These are phyloP conservation scores for Callipepla californica DNA, from an alignment of 2,113 vertebrate genomes.

Conservation along the genomic window DNA sequence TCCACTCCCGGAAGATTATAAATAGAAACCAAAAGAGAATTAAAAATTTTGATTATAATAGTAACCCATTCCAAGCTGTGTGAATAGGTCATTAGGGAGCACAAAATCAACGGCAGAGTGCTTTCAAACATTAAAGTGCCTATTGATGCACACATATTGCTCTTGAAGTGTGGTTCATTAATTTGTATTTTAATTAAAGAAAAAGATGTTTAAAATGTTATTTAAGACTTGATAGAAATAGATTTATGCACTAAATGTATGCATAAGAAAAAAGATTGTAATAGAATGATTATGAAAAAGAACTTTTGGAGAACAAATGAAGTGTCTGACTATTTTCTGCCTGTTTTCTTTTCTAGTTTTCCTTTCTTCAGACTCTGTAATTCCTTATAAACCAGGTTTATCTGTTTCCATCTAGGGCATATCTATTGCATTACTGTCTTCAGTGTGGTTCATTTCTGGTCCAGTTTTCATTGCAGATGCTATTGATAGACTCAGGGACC, in stretches of 20 bases:
- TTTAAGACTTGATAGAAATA: not conserved
- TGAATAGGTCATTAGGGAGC: not conserved
- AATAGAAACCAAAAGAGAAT: not conserved
- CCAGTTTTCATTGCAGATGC: not conserved
- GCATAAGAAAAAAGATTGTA: slow-evolving; percentile 4
- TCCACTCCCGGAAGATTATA: not conserved
- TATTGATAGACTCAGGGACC: not conserved
- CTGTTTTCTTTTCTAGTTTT: not conserved
- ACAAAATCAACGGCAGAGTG: not conserved
- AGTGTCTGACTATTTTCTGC: not conserved
- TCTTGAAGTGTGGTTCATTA: not conserved
- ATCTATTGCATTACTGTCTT: not conserved
- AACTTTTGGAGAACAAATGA: not conserved
- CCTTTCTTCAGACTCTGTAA: not conserved
- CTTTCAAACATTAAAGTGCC: not conserved
- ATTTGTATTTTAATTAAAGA: slow-evolving; percentile 16
- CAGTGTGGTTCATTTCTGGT: not conserved
- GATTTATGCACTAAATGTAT: not conserved
- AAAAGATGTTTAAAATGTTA: not conserved
- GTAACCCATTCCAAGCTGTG: not conserved
- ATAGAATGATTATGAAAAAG: not conserved
- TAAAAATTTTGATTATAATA: not conserved
- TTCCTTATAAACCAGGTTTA: not conserved
- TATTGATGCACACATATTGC: not conserved
- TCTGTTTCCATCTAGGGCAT: not conserved